phyloP scores from a whole-genome alignment of 2,113 vertebrate genomes.

The Tragulus kanchil region DNA sequence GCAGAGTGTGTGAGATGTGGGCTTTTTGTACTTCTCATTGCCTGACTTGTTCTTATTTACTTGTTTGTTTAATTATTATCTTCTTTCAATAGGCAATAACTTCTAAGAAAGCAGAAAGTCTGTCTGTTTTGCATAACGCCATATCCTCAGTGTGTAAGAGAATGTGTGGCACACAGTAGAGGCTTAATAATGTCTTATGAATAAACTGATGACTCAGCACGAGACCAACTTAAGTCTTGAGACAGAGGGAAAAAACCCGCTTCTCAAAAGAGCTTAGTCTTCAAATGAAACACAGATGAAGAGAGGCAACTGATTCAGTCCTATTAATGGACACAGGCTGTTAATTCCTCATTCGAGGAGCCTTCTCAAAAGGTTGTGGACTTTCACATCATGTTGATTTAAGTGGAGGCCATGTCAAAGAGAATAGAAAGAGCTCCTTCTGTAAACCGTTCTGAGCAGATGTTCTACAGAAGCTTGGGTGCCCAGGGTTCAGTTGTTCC shows the following conservation, averaged over 20 bases:
- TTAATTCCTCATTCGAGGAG: neutral
- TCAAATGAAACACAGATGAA: neutral
- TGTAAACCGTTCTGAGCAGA: neutral
- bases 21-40: neutral
- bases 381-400: neutral
- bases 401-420: neutral
- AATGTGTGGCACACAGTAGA: neutral
- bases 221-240: neutral
- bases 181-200: neutral
- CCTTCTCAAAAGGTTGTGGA: neutral
- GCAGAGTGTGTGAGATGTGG: too few species aligned
- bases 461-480: neutral
- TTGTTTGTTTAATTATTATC: neutral
- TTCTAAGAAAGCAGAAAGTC: neutral
- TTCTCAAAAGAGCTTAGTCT: neutral
- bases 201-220: neutral
- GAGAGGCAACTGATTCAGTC: neutral
- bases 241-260: neutral
- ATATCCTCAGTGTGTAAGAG: neutral
- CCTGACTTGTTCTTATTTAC: neutral
- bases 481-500: neutral
- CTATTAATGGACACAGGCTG: neutral
- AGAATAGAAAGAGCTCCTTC: neutral
- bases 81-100: neutral
- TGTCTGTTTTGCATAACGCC: neutral